phyloP scores from a whole-genome alignment of 2,113 vertebrate species.

The Cephalopholis sonnerati region DNA sequence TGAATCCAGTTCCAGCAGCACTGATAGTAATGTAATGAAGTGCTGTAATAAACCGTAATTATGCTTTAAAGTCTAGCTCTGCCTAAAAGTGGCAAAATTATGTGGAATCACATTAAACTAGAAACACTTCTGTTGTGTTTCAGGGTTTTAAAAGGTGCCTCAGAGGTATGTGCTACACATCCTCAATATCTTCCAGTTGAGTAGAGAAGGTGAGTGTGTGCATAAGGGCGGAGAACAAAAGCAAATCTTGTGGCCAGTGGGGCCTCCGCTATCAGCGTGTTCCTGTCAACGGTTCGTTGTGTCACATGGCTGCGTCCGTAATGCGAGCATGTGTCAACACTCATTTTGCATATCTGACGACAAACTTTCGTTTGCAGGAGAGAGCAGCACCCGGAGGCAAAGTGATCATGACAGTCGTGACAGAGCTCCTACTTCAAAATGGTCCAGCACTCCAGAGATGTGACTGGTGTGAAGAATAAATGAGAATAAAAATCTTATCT shows the following conservation, averaged over 20 bases:
- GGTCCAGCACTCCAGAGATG: not conserved
- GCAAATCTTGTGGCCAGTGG: conserved; percentile 70
- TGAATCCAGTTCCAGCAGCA: not conserved
- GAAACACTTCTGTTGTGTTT: conserved; percentile 15
- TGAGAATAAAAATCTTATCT: not conserved
- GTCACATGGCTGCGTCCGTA: conserved; percentile 73
- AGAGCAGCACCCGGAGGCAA: not conserved
- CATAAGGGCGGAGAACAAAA: conserved; percentile 63
- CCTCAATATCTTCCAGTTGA: conserved; percentile 59
- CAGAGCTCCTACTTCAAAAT: not conserved
- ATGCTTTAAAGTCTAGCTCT: conserved; percentile 11
- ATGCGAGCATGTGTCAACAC: conserved; percentile 72
- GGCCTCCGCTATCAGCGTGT: conserved; percentile 71
- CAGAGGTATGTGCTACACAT: conserved; percentile 51
- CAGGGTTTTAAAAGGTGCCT: conserved; percentile 22
- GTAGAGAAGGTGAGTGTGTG: conserved; percentile 56
- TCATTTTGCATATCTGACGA: conserved; percentile 70
- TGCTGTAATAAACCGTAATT: not conserved
- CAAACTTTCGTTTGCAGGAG: conserved; percentile 41
- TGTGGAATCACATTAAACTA: not conserved
- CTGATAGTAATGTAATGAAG: not conserved
- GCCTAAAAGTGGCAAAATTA: not conserved
- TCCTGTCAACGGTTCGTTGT: conserved; percentile 70
- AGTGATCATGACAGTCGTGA: not conserved
- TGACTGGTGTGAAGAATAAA: not conserved